Base-by-base conservation (phyloP, 2,888 invertebrate genomes). In the Leptarthrus brevirostris region DNA sequence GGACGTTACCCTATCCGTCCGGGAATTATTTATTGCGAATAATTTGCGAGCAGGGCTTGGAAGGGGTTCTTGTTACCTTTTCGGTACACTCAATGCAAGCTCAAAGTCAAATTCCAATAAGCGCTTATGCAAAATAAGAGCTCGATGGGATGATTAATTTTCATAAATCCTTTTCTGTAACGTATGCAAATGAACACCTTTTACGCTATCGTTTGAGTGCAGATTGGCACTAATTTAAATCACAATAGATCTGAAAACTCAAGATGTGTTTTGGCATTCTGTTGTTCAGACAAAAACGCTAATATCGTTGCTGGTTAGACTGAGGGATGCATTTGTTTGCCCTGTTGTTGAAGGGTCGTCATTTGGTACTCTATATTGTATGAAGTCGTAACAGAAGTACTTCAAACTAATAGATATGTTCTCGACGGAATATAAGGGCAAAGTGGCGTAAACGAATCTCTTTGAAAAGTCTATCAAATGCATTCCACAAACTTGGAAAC, bases 141-240 rank as follows among this genome's bases (percentile, higher is more conserved):
- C 18, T 72, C 72, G 54, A 72, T 72, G 56, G 72, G 72, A 72
- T 72, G 72, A 72, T 72, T 72, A 72, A 72, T 72, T 72, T 72
- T 72, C 34, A 71, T 71, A 71, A 71, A 71, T 71, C 70, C 70
- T 49, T 8, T n/a, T 10, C 36, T 24, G 49, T 8, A 4, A 44
- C 18, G 47, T 47, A 66, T 66, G 66, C 66, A 66, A 66, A 66
- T 71, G 53, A 54, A 26, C 54, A 71, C 70, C 53, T 71, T 71
- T 71, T 30, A 30, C 30, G 30, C 8, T 30, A 30, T 30, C 30
- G 30, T 30, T 30, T 30, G 30, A 4, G 8, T 8, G 30, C 1
- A 30, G 30, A 30, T 30, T 30, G 30, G 8, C 5, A 1, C 30
- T 30, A 30, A 30, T 30, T 30, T 30, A 30, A 30, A 30, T 30